Evolutionary conservation across 2,113 vertebrate genomes (phyloP).

Genomic region (Pedetes capensis): DNA sequence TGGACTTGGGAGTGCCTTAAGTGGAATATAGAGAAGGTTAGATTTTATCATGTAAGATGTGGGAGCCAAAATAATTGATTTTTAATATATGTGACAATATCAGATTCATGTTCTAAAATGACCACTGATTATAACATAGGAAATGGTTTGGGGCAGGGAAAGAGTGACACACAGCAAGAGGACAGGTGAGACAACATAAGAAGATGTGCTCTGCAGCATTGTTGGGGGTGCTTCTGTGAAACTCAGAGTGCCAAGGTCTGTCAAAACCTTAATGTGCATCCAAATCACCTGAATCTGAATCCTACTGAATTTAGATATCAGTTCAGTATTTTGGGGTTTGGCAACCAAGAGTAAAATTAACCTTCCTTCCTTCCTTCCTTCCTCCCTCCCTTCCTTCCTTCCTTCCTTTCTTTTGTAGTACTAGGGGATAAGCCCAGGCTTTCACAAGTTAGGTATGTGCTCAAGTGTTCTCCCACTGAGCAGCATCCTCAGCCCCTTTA

Average conservation of each 20-base stretch:
- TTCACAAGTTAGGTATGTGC: no score
- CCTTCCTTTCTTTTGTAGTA: no score
- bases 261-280: neutral
- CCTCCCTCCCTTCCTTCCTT: no score
- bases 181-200: fast-evolving
- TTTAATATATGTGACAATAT: neutral
- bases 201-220: fast-evolving
- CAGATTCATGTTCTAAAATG: neutral
- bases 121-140: neutral
- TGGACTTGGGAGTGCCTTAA: neutral
- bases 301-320: neutral
- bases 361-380: no score
- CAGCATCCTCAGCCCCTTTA: no score
- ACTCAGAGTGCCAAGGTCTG: neutral
- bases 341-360: neutral
- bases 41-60: neutral
- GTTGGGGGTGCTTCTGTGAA: neutral
- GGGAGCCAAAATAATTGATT: neutral
- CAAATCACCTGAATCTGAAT: fast-evolving
- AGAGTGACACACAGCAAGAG: neutral
- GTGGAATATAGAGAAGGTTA: neutral
- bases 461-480: no score
- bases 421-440: no score
- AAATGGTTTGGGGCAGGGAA: neutral
- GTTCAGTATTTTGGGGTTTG: neutral